Base-by-base conservation (phyloP, 2,113 vertebrate species). In the Rhegmatorhina hoffmannsi region DNA sequence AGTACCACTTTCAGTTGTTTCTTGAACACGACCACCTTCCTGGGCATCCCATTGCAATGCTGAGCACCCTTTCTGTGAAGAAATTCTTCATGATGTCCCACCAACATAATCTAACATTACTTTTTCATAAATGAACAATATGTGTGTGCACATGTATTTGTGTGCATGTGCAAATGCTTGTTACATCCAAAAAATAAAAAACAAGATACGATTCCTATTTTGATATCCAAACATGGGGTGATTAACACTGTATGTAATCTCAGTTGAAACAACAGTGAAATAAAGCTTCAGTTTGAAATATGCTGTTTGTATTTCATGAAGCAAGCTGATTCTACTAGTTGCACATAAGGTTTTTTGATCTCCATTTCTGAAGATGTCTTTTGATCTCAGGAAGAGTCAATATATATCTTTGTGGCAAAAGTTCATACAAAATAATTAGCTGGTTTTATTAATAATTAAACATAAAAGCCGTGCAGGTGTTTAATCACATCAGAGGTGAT, bases 361-460 rank as follows among this genome's bases (percentile, higher is more conserved):
- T 95, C 60, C 21, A 19, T 81, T 92, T 87, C 34, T 81, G 60
- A 93, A 68, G 46, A 58, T 75, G 34, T 60, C n/a, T 93, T 96
- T 96, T 97, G 89, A 87, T 95, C 73, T 87, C 23, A 52, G 40
- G 43, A 89, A 75, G 29, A 84, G 64, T 86, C 46, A 78, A 78
- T 81, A 15, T 24, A 78, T 81, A 58, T 52, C 43, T 75, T 78
- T 7, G 2, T 75, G 73, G 17, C 31, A 67, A 81, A 91, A 89
- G 86, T 49, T 82, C 66, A 36, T 89, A 15, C 29, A 59, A 89
- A 92, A 89, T 92, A 94, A 94, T 93, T 89, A 93, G 52, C 26
- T 94, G 14, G 17, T 81, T 89, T 78, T 77, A 66, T 91, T 94
- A 87, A 89, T 92, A 87, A 78, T 90, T 72, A 75, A 89, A 78